Base-by-base conservation (phyloP, 1,140 invertebrate species). In the Brachionus sp. region DNA sequence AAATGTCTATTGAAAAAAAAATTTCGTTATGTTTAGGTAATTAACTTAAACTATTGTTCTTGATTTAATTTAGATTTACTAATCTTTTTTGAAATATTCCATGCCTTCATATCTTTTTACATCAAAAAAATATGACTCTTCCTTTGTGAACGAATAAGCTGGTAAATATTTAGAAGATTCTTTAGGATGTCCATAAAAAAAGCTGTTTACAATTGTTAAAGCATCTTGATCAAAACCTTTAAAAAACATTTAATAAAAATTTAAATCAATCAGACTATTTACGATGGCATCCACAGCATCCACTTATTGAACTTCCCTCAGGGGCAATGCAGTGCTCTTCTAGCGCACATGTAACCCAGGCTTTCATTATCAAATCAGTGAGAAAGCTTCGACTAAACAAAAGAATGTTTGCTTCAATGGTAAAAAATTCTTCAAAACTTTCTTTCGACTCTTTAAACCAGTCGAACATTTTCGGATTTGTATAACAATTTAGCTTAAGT, bases 211-310 rank as follows among this genome's bases (percentile, higher is more conserved):
- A 42, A 80, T 57, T 0, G 77, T 80, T 10, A 80, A 9, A 5
- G 77, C 77, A 19, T 80, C 77, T 82, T 82, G 78, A 70, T 82
- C 78, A 42, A 29, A 82, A 70, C 62, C 62, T 66, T 66, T 29
- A 53, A 53, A 46, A 53, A 53, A 23, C 2, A 5, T 39, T 39
- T 39, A 39, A 50, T 1, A 16, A 6, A n/a, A 6, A 53, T 16
- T 53, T 53, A 53, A 53, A 1, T 5, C 2, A 53, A 53, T 53
- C 7, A 13, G 13, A 16, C 16, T 53, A 23, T 53, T 66, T 66
- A 66, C 78, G 78, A 82, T 82, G 78, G 25, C 77, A 80, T 16
- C 77, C 77, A 57, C 77, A 80, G 29, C 77, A 80, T 23, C 77
- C 50, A 80, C 33, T 39, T 12, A 80, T 80, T 57, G 46, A 57